Evolutionary conservation across 2,888 invertebrate species (phyloP).

Genomic region (Meta bourneti): DNA sequence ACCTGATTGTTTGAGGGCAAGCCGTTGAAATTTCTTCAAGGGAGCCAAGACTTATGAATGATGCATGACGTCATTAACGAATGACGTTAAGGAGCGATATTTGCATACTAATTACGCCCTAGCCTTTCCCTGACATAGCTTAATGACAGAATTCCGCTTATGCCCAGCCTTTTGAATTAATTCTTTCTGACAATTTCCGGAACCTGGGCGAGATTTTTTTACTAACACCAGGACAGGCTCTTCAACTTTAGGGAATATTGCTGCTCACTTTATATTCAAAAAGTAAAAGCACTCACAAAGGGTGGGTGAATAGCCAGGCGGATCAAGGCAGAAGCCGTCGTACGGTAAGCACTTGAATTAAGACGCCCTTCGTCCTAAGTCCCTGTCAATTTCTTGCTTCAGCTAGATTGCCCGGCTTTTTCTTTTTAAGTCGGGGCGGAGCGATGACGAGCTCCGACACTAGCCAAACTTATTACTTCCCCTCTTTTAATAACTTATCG

Average conservation of each 20-base stretch:
- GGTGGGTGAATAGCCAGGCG: slow-evolving; percentile 70
- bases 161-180: slow-evolving; percentile 76
- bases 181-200: slow-evolving; percentile 76
- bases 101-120: slow-evolving; percentile 76
- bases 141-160: slow-evolving; percentile 76
- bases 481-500: slow-evolving; percentile 60
- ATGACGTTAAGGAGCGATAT: slow-evolving; percentile 76
- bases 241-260: slow-evolving; percentile 74
- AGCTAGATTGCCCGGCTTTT: slow-evolving; percentile 68
- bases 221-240: slow-evolving; percentile 53
- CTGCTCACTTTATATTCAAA: slow-evolving; percentile 76
- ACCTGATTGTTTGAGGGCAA: slow-evolving; percentile 65
- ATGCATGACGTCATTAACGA: slow-evolving; percentile 77
- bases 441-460: slow-evolving; percentile 59
- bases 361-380: slow-evolving; percentile 73
- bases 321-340: slow-evolving; percentile 69
- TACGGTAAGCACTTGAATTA: slow-evolving; percentile 76
- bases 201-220: slow-evolving; percentile 70
- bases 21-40: slow-evolving; percentile 66
- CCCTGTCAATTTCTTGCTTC: slow-evolving; percentile 75
- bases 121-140: slow-evolving; percentile 76
- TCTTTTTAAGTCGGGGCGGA: slow-evolving; percentile 51
- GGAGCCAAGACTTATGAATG: slow-evolving; percentile 73
- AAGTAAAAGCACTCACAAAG: slow-evolving; percentile 73
- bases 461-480: slow-evolving; percentile 73